phyloP scores from a whole-genome alignment of 2,113 vertebrate species.

The Axis porcinus region DNA sequence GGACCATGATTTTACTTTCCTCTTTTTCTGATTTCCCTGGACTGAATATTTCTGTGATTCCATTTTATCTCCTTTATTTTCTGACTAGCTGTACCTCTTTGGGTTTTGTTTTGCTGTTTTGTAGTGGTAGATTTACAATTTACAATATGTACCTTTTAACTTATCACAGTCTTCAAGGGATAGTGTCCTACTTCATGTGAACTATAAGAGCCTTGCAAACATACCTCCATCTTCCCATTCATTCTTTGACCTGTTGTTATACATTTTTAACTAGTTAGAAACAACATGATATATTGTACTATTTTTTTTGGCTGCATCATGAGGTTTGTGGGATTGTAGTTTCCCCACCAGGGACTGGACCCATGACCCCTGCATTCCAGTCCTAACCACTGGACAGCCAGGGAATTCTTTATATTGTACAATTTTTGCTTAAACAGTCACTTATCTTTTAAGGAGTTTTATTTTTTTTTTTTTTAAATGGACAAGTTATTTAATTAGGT shows the following conservation, averaged over 20 bases:
- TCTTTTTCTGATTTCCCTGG: not conserved
- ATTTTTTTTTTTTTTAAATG: too few species aligned
- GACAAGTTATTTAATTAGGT: too few species aligned
- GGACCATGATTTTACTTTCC: not conserved
- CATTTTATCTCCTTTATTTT: not conserved
- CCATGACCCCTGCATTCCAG: not conserved
- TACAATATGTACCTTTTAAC: not conserved
- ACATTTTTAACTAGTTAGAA: constrained; percentile 15
- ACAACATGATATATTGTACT: not conserved
- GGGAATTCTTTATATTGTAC: not conserved
- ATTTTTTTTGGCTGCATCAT: not conserved
- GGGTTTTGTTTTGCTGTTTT: not conserved
- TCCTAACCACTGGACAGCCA: not conserved
- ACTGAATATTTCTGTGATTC: not conserved
- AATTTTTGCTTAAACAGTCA: constrained; percentile 14
- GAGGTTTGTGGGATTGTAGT: not conserved
- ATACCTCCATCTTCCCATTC: not conserved
- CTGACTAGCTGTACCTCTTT: not conserved
- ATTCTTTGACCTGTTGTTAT: not conserved
- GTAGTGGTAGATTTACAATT: not conserved
- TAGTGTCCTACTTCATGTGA: not conserved
- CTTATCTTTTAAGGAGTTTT: not conserved
- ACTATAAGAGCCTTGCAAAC: not conserved
- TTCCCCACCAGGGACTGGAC: not conserved
- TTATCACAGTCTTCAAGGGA: not conserved